phyloP scores from a whole-genome alignment of 2,888 invertebrate genomes.

The Brenthis hecate region DNA sequence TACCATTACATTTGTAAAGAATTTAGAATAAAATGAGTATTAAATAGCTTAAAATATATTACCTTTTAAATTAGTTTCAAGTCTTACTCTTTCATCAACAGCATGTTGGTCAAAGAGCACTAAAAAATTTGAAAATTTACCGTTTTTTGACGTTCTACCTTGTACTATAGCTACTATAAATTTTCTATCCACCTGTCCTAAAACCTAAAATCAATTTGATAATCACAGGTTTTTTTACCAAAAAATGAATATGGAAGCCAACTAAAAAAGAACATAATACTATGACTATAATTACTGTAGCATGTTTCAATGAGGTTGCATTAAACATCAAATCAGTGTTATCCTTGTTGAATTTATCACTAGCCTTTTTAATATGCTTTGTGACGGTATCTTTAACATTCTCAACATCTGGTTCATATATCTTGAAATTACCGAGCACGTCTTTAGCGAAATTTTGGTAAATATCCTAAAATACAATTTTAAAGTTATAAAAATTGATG shows the following conservation, averaged over 20 bases:
- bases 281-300: constrained; percentile 49
- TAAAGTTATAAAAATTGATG: background rate
- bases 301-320: constrained; percentile 53
- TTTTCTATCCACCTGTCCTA: constrained; percentile 89
- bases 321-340: constrained; percentile 61
- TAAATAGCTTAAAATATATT: constrained; percentile 5
- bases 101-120: constrained; percentile 94
- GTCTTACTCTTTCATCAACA: constrained; percentile 90
- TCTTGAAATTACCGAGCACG: constrained; percentile 69
- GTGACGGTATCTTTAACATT: constrained; percentile 52
- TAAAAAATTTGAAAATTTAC: constrained; percentile 72
- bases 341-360: constrained; percentile 54
- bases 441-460: constrained; percentile 73
- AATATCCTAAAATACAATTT: constrained; percentile 54
- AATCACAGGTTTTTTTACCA: background rate
- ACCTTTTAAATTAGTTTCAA: constrained; percentile 87
- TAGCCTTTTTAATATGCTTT: constrained; percentile 58
- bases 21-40: background rate
- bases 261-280: background rate
- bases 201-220: constrained; percentile 68
- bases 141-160: constrained; percentile 47
- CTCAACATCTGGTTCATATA: constrained; percentile 62
- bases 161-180: constrained; percentile 83
- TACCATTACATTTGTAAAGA: too few relatives aligned
- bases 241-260: background rate